Evolutionary conservation across 2,888 invertebrate species (phyloP), one percentile per base, ranked within the genome.

Genomic region (Cabera pusaria): DNA sequence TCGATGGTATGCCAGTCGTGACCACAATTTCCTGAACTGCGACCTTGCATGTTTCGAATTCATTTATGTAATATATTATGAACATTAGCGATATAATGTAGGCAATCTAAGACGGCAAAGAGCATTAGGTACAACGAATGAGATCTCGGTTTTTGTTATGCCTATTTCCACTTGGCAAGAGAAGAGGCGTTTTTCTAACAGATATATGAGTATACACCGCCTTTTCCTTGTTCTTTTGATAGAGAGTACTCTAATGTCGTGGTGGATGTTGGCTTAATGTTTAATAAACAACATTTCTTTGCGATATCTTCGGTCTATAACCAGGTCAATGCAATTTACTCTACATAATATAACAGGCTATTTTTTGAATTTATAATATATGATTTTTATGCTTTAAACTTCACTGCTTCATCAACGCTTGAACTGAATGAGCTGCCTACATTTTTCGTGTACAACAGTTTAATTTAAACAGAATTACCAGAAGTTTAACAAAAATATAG

Each of bases 41-140:
- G 54, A 52, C 70, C 67, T 70, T 67, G 44, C 58, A 56, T 64
- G 56, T 51, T 52, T 56, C 41, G 41, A 55, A 49, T 52, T 58
- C 40, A 58, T 58, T 52, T 49, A 50, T 45, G 47, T 50, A 52
- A 53, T 49, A 39, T 39, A 49, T 50, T 36, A 47, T 49, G 29
- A 42, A 48, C 31, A 41, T 41, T 41, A 35, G 24, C 25, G 22
- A 19, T 47, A 41, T 32, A 41, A 39, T 33, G 27, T 36, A 27
- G 23, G 27, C 31, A 25, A 35, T 40, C 45, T 38, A 9, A 22
- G 29, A 33, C 23, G 20, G 21, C 8, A 29, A 28, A 20, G 16
- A 20, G 41, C 41, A 42, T 43, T 43, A 37, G 28, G 23, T 17
- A 28, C 32, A 33, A 43, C 23, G 27, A 32, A 43, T 43, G 36